Evolutionary conservation across 1,140 invertebrate genomes (phyloP), one percentile per base, ranked within the genome.

Genomic region (Psilanteris sp.): DNA sequence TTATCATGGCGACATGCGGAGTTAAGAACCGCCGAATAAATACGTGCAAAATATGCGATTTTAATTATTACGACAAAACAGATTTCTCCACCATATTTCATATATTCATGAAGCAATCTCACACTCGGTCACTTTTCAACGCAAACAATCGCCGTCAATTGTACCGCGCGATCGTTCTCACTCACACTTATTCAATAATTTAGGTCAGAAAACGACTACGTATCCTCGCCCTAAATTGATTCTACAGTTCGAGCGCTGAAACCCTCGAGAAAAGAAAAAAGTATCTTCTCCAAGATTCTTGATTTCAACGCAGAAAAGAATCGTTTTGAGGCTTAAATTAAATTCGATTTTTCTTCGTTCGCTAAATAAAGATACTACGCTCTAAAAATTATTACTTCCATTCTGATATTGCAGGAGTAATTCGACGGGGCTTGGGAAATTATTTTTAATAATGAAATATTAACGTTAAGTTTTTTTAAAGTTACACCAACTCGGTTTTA

Each of bases 151-250:
- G 73, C 59, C 66, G 73, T 59, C 66, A 76, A 71, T 76, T 59
- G 66, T 66, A 71, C 66, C 73, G 50, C 64, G 64, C 72, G 57
- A 76, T 76, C 73, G 73, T 76, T 76, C 73, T 70, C 59, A 46
- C 73, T 76, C 73, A 76, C 64, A 70, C 73, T 76, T 76, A 76
- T 76, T 76, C 64, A 70, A 76, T 76, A 76, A 76, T 76, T 70
- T 76, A 76, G 73, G 64, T 70, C 57, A 62, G 57, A 76, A 64
- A 76, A 76, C 73, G 73, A 66, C 73, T 76, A 41, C 64, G 64
- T 66, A 66, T 70, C 55, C 52, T 76, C 73, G 52, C 59, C 73
- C 57, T 54, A 76, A 76, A 70, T 76, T 76, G 73, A 70, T 70
- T 76, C 64, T 59, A 59, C 52, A 64, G 57, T 76, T 68, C 72